Conservation (phyloP, 2,113 vertebrate species). For the Entosphenus tridentatus region DNA sequence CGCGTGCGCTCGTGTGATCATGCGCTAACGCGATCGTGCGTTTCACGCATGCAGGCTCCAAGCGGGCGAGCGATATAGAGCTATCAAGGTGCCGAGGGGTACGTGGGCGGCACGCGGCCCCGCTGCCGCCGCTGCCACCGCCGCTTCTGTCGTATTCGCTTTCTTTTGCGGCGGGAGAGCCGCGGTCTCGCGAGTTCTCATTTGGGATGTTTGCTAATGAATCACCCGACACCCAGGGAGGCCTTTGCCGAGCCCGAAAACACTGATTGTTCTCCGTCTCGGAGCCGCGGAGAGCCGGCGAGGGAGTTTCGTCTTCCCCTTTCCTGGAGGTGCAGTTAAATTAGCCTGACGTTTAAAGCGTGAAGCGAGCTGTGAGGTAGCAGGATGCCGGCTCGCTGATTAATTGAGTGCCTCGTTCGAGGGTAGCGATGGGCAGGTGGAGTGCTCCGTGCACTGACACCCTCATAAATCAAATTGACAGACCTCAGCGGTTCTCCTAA, state of each 20-base stretch:
- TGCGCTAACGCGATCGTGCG: too few species aligned
- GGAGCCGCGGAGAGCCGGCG: background rate
- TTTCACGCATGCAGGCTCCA: too few species aligned
- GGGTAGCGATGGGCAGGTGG: background rate
- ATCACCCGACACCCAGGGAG: constrained; percentile 6
- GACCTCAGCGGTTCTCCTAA: background rate
- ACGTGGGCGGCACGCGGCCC: too few species aligned
- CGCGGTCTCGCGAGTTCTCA: too few species aligned
- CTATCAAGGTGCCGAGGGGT: too few species aligned
- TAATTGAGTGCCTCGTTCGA: constrained; percentile 3
- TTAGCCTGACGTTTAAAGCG: background rate
- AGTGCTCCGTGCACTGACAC: background rate
- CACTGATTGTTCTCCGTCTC: background rate
- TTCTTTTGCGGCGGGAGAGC: too few species aligned
- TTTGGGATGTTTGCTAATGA: background rate
- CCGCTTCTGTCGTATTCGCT: too few species aligned
- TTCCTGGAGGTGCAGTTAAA: background rate
- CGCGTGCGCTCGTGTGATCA: too few species aligned
- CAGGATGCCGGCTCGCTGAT: constrained; percentile 2
- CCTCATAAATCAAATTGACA: constrained; percentile 6
- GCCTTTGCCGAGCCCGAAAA: background rate
- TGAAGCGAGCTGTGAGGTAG: background rate
- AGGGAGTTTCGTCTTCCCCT: too few species aligned
- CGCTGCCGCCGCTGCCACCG: too few species aligned
- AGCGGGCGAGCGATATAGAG: too few species aligned